phyloP scores from a whole-genome alignment of 1,140 invertebrate species.

The Chrysopa pallens region DNA sequence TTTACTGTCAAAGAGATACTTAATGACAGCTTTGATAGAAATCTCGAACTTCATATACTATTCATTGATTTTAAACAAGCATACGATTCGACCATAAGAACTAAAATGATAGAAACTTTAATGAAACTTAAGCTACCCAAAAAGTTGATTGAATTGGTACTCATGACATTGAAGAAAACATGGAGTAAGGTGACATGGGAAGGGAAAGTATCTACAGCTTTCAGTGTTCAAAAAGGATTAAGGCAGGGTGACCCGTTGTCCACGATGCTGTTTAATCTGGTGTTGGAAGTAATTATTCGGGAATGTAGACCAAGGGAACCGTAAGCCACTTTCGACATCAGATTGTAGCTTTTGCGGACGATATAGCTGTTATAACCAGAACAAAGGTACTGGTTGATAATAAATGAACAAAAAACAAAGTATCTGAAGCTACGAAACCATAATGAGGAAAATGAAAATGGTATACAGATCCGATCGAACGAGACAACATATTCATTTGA shows the following conservation, averaged over 20 bases:
- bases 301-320: background rate
- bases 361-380: constrained; percentile 3
- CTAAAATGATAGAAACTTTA: background rate
- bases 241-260: constrained; percentile 7
- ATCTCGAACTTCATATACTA: constrained; percentile 2
- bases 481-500: background rate
- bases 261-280: constrained; percentile 5
- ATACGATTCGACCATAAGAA: constrained; percentile 7
- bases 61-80: constrained; percentile 8
- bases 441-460: background rate
- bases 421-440: background rate
- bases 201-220: background rate
- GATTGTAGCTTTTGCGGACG: constrained; percentile 5
- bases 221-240: constrained; percentile 4
- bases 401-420: background rate
- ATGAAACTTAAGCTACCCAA: constrained; percentile 1
- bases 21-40: too few species aligned
- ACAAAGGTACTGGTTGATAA: background rate
- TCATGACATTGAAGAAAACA: constrained; percentile 3
- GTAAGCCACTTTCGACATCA: background rate
- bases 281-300: constrained; percentile 2
- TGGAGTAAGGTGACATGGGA: background rate
- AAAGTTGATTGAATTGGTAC: constrained; percentile 2
- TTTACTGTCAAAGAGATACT: constrained; percentile 3
- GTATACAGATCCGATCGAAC: background rate